These are phyloP conservation scores for Heliconius himera DNA, from an alignment of 1,140 invertebrate species.

Conservation along the genomic window DNA sequence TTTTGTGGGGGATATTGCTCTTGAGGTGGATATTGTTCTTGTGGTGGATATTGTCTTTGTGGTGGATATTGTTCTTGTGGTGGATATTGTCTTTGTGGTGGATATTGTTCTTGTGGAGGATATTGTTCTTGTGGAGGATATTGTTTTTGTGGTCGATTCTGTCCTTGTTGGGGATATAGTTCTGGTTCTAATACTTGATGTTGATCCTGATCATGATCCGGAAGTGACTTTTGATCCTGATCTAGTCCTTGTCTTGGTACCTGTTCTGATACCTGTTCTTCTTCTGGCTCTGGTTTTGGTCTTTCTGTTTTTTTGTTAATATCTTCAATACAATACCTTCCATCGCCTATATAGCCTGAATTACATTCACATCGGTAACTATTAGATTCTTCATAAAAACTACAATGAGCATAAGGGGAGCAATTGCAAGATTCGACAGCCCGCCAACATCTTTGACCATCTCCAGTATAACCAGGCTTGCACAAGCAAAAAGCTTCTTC, in stretches of 20 bases:
- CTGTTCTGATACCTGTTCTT: background rate
- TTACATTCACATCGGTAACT: slow-evolving; percentile 86
- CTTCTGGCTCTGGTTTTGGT: background rate
- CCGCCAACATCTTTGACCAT: slow-evolving; percentile 86
- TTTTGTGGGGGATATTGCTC: no score
- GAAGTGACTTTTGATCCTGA: background rate
- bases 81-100: background rate
- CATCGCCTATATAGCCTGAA: slow-evolving; percentile 87
- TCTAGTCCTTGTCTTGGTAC: background rate
- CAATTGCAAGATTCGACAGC: slow-evolving; percentile 84
- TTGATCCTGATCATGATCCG: background rate
- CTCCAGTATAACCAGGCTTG: slow-evolving; percentile 87
- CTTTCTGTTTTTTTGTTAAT: slow-evolving; percentile 10
- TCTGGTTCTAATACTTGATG: background rate
- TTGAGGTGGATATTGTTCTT: no score
- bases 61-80: no score
- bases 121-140: background rate
- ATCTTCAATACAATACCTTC: slow-evolving; percentile 82
- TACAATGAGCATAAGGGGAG: slow-evolving; percentile 86
- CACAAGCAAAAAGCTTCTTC: slow-evolving; percentile 84
- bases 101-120: background rate
- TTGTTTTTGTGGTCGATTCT: background rate
- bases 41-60: no score
- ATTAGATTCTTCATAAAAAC: slow-evolving; percentile 81
- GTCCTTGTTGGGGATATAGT: background rate